Conservation (phyloP, 2,797 vertebrate genomes). For the Carduelis carduelis region DNA sequence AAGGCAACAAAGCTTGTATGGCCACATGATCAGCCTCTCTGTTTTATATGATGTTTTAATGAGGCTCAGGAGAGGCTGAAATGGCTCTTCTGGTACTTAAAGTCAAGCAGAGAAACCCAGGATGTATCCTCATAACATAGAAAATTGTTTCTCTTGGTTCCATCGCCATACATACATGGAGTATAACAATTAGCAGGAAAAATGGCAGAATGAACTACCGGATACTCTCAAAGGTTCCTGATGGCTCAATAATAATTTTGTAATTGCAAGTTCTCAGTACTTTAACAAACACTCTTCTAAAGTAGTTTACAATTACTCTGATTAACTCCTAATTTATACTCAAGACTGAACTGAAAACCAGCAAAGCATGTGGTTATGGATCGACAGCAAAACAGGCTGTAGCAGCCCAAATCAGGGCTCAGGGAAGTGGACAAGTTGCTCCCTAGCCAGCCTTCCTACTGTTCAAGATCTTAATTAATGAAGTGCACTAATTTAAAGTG, state of each 20-base stretch:
- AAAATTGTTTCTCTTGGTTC: background rate
- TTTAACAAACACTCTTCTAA: background rate
- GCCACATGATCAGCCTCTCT: background rate
- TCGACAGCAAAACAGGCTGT: background rate
- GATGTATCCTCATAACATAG: background rate
- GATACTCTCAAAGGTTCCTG: background rate
- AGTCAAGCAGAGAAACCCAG: background rate
- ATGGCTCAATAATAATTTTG: background rate
- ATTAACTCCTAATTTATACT: background rate
- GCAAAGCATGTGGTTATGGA: background rate
- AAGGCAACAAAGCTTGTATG: background rate
- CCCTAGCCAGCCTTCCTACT: background rate
- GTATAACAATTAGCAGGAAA: background rate
- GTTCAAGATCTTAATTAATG: background rate
- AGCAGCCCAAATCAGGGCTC: background rate
- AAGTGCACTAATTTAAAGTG: background rate
- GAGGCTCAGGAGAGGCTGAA: background rate
- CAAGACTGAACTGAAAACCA: background rate
- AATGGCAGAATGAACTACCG: background rate
- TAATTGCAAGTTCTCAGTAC: background rate
- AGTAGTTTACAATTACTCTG: background rate
- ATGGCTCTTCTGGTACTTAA: background rate
- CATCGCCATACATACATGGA: background rate
- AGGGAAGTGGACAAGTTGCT: background rate
- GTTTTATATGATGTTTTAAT: background rate